Evolutionary conservation across 2,888 invertebrate genomes (phyloP).

Genomic region (Julus scandinavius): DNA sequence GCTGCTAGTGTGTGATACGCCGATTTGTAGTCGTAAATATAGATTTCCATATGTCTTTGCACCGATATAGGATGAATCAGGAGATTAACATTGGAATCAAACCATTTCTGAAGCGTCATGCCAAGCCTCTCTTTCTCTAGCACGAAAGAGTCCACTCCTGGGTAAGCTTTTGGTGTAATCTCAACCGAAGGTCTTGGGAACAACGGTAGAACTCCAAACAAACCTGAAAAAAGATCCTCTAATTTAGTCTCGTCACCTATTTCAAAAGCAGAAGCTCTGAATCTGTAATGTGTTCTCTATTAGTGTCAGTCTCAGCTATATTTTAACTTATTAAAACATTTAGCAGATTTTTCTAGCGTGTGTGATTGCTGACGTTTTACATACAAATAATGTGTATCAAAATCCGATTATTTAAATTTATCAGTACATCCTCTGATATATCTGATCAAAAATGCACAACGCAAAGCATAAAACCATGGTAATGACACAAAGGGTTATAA

Average conservation of each 20-base stretch:
- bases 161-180: background rate
- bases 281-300: background rate
- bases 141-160: background rate
- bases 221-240: conserved; percentile 17
- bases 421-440: too few relatives aligned
- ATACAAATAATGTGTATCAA: too few relatives aligned
- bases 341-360: too few relatives aligned
- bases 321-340: too few relatives aligned
- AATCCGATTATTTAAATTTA: too few relatives aligned
- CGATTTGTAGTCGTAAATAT: background rate
- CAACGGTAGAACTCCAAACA: background rate
- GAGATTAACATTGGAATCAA: conserved; percentile 20
- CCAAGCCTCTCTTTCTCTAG: background rate
- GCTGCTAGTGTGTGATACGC: conserved; percentile 24
- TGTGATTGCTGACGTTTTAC: too few relatives aligned
- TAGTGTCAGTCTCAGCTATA: background rate
- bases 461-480: too few relatives aligned
- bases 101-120: conserved; percentile 7
- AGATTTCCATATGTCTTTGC: background rate
- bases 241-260: conserved; percentile 2
- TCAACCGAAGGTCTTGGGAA: background rate
- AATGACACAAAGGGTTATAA: too few relatives aligned
- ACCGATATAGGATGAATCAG: background rate
- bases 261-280: background rate
- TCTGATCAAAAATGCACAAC: too few relatives aligned